Base-by-base conservation (phyloP, 2,797 vertebrate genomes). In the Odontamblyopus lacepedii region DNA sequence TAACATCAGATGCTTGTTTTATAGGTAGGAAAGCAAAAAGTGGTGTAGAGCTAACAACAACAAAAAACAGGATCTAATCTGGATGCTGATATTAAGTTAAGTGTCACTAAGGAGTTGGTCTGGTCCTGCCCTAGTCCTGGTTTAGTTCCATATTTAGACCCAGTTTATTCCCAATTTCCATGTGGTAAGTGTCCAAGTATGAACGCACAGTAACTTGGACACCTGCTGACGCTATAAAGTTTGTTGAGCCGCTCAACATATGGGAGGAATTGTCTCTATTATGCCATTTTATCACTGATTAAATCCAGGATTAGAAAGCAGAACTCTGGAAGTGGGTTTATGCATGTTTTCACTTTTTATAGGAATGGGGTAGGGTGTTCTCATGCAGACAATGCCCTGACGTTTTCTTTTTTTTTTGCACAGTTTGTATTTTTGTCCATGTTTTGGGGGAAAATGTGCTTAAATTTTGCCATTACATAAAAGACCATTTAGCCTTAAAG, bases 241-340 rank as follows among this genome's bases (percentile, higher is more conserved):
- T 80, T 85, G 57, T 75, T 48, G 74, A 82, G 81, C 83, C 75
- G 88, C 66, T 78, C 82, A 82, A 84, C 85, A 91, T 83, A 78
- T 92, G 90, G 87, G 81, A 82, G 57, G 76, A 81, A 85, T 88
- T 90, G 74, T 76, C 77, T 83, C 81, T 68, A 69, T 83, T 85
- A 83, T 88, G 80, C 76, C 71, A 87, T 88, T 90, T 88, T 83
- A 87, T 84, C 83, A 73, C 87, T 83, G 85, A 87, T 80, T 84
- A 80, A 85, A 87, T 79, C 84, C 85, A 88, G 82, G 72, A 83
- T 79, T 85, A 71, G 75, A 83, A 78, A 35, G 44, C 61, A 82
- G 79, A 79, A 83, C 87, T 79, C 61, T 87, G 84, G 78, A 87
- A 77, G 74, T 78, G 55, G 11, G 68, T 72, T 69, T 69, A 66